Conservation (phyloP, 2,888 invertebrate species). For the Neoscelio sp. region DNA sequence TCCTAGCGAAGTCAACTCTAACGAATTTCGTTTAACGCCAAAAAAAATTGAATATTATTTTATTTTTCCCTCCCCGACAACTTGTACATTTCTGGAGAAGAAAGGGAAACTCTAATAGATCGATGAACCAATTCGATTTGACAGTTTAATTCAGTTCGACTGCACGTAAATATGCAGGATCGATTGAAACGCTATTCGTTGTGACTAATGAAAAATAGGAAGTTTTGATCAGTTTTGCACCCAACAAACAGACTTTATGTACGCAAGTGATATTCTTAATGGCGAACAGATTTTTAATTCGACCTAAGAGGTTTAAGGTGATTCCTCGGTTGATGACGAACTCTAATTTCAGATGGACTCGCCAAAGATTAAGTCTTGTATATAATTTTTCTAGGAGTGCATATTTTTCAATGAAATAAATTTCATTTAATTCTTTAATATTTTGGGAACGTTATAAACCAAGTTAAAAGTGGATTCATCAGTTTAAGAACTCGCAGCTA, state of each 20-base stretch:
- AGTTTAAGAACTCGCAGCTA: too few relatives aligned
- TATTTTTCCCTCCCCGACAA: conserved; percentile 35
- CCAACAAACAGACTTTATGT: conserved; percentile 38
- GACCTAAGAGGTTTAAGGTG: background rate
- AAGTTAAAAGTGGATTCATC: too few relatives aligned
- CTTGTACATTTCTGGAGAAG: conserved; percentile 34
- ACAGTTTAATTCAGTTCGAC: conserved; percentile 65
- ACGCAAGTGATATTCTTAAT: conserved; percentile 15
- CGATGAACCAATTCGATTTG: conserved; percentile 68
- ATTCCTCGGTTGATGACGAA: too few relatives aligned
- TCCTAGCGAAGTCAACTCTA: too few relatives aligned
- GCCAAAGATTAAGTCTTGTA: too few relatives aligned
- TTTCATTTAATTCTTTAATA: too few relatives aligned
- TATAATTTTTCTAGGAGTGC: too few relatives aligned
- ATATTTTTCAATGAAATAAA: too few relatives aligned
- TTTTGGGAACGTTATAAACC: too few relatives aligned
- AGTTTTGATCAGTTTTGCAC: conserved; percentile 39
- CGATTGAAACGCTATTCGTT: conserved; percentile 52
- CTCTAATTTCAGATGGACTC: too few relatives aligned
- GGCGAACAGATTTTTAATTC: conserved; percentile 33
- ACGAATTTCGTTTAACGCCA: too few relatives aligned
- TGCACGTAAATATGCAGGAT: conserved; percentile 63
- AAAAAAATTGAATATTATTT: conserved; percentile 61
- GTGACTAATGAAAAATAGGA: conserved; percentile 61
- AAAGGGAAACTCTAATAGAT: conserved; percentile 58